These are phyloP conservation scores for Eristalis tenax DNA, from an alignment of 2,888 invertebrate genomes.

Conservation along the genomic window DNA sequence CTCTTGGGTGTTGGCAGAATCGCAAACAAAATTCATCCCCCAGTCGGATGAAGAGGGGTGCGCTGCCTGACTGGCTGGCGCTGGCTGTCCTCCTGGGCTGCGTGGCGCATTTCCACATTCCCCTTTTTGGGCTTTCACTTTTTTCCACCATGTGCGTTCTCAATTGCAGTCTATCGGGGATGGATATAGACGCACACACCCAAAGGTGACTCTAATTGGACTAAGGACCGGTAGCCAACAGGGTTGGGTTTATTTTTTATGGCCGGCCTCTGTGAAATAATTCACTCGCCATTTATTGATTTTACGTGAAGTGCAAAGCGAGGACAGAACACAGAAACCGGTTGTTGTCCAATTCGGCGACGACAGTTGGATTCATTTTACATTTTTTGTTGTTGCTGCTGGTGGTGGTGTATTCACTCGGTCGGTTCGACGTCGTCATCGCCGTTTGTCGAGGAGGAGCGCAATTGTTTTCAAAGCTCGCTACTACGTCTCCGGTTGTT, in stretches of 20 bases:
- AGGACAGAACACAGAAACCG: constrained; percentile 42
- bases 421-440: neutral
- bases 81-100: constrained; percentile 20
- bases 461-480: constrained; percentile 48
- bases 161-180: constrained; percentile 14
- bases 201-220: constrained; percentile 45
- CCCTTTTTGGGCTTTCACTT: constrained; percentile 37
- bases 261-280: constrained; percentile 42
- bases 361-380: constrained; percentile 6
- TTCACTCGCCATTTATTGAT: constrained; percentile 61
- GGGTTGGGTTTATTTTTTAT: constrained; percentile 42
- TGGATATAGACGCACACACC: neutral
- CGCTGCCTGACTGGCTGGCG: neutral
- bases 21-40: constrained; percentile 58
- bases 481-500: neutral
- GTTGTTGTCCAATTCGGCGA: constrained; percentile 52
- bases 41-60: neutral
- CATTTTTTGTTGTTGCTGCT: constrained; percentile 3
- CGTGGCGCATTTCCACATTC: constrained; percentile 46
- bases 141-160: constrained; percentile 44
- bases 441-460: constrained; percentile 13
- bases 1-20: constrained; percentile 62
- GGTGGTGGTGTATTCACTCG: constrained; percentile 5
- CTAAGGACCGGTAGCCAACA: constrained; percentile 21
- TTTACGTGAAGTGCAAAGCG: constrained; percentile 40